These are phyloP conservation scores for Furcula furcula DNA, from an alignment of 2,888 invertebrate species.

Conservation along the genomic window DNA sequence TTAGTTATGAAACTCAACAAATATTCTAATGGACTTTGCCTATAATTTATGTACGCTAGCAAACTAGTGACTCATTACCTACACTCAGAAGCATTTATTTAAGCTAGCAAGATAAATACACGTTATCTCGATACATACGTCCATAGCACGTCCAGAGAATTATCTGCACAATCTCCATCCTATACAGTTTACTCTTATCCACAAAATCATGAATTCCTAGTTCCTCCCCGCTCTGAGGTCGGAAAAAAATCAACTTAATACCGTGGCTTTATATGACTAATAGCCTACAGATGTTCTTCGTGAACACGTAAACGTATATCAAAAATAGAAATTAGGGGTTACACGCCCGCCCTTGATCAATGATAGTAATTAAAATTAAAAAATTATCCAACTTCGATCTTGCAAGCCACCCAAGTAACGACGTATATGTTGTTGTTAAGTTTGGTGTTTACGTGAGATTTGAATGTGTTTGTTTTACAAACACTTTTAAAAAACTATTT, in stretches of 20 bases:
- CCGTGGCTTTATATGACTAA: slow-evolving; percentile 63
- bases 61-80: slow-evolving; percentile 15
- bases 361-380: slow-evolving; percentile 70
- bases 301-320: slow-evolving; percentile 42
- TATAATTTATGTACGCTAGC: slow-evolving; percentile 1
- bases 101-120: slow-evolving; percentile 28
- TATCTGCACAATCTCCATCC: slow-evolving; percentile 46
- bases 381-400: slow-evolving; percentile 57
- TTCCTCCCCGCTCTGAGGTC: slow-evolving; percentile 14
- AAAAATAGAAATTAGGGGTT: slow-evolving; percentile 77
- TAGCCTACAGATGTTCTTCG: slow-evolving; percentile 62
- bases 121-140: slow-evolving; percentile 36
- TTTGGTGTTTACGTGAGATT: slow-evolving; percentile 15
- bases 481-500: neutral
- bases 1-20: too few relatives aligned
- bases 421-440: slow-evolving; percentile 22
- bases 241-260: slow-evolving; percentile 40
- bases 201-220: slow-evolving; percentile 40
- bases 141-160: slow-evolving; percentile 50
- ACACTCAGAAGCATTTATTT: slow-evolving; percentile 29
- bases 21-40: neutral
- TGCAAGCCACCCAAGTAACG: slow-evolving; percentile 66
- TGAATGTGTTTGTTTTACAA: neutral
- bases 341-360: slow-evolving; percentile 58
- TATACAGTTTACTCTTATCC: slow-evolving; percentile 30